Percentiles rank a stretch among this genome's conserved stretches.
These are phyloP conservation scores for Ophraella communa DNA, from an alignment of 2,888 invertebrate species.

Conservation along the genomic window DNA sequence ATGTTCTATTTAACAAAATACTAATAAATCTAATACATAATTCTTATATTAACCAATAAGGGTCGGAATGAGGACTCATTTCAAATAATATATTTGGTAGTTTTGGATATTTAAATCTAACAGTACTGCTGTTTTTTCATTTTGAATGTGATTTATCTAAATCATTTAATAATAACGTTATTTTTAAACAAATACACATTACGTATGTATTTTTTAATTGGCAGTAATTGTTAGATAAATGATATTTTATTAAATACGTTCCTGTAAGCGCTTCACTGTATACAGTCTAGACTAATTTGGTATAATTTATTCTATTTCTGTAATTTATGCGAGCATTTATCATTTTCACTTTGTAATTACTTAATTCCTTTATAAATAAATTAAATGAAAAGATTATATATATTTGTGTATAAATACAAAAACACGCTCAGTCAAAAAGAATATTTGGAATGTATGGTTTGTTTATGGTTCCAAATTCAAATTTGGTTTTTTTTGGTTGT, in stretches of 20 bases:
- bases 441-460: background rate
- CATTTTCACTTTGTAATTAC: slow-evolving; percentile 22
- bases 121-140: too few species aligned
- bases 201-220: too few species aligned
- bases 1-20: background rate
- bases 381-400: slow-evolving; percentile 13
- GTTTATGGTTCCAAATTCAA: too few species aligned
- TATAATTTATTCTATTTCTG: slow-evolving; percentile 1
- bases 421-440: background rate
- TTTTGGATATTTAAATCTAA: too few species aligned
- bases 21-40: background rate
- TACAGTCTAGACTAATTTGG: slow-evolving; percentile 5
- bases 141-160: too few species aligned
- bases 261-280: background rate
- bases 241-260: background rate
- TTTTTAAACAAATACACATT: too few species aligned
- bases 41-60: background rate
- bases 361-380: slow-evolving; percentile 1
- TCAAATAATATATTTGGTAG: background rate
- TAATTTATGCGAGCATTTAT: slow-evolving; percentile 17
- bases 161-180: too few species aligned
- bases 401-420: slow-evolving; percentile 39
- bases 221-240: too few species aligned
- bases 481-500: too few species aligned
- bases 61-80: background rate